phyloP scores from a whole-genome alignment of 2,888 invertebrate genomes.

The Chaetoderma sp. region DNA sequence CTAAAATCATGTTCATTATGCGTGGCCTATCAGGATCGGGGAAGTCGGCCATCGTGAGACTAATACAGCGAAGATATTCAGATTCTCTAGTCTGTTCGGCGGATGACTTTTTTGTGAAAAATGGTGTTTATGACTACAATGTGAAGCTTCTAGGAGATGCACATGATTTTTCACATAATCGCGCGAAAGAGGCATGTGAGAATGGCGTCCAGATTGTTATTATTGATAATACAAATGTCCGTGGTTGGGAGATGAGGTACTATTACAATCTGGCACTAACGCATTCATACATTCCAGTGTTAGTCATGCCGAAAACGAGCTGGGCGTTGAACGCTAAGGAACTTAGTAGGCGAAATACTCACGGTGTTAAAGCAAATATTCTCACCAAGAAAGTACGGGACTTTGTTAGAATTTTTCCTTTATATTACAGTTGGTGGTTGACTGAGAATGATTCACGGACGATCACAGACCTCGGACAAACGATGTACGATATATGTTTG shows the following conservation, averaged over 20 bases:
- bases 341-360: conserved; percentile 54
- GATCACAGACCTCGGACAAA: conserved; percentile 37
- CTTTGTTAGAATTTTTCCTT: conserved; percentile 53
- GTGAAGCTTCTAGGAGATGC: conserved; percentile 52
- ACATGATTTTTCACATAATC: conserved; percentile 59
- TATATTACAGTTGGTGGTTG: conserved; percentile 66
- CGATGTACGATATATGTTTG: conserved; percentile 39
- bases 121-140: conserved; percentile 54
- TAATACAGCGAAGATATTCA: conserved; percentile 49
- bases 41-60: conserved; percentile 61
- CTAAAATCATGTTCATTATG: conserved; percentile 66
- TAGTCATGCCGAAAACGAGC: conserved; percentile 64
- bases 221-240: conserved; percentile 69
- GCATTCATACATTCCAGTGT: conserved; percentile 58
- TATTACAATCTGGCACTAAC: conserved; percentile 59
- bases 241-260: conserved; percentile 62
- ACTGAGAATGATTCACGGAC: conserved; percentile 39
- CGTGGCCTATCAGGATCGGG: conserved; percentile 69
- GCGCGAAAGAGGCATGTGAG: conserved; percentile 52
- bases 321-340: conserved; percentile 60
- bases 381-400: conserved; percentile 40
- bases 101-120: conserved; percentile 62
- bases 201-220: conserved; percentile 50
- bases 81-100: conserved; percentile 63
- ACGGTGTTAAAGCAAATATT: conserved; percentile 49